Evolutionary conservation across 2,113 vertebrate species (phyloP), one percentile per base, ranked within the genome.

Genomic region (Protomyctophum bolini): DNA sequence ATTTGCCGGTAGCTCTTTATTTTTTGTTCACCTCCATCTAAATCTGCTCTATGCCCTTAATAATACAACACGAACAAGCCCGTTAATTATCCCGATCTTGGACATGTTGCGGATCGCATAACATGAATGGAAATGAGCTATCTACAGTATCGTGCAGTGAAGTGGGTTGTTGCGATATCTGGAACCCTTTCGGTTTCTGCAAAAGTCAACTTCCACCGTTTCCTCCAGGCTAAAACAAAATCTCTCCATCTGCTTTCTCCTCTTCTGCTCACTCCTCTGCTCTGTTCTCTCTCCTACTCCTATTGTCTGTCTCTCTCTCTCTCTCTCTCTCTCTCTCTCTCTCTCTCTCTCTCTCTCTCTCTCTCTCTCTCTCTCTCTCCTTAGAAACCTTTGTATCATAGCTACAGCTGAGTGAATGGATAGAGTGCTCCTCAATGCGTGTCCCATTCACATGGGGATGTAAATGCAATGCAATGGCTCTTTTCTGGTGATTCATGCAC

Each of bases 1-100:
- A 6, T 77, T 74, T 67, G 82, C 81, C 73, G 8, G 51, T 74
- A 67, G 82, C 73, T 14, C 60, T 75, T 29, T n/a, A 50, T 46
- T 8, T 66, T 15, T 63, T n/a, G 0, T 45, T 45, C 28, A 8
- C 45, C 12, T 11, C 8, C 50, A 6, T 9, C 8, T 10, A 1
- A 7, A 11, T 14, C 60, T 62, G 9, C 14, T 8, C 56, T 28
- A 10, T 11, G 10, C 51, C 51, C 51, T 11, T 10, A 6, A 6
- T 21, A 21, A 54, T 54, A 12, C 8, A 54, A 12, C 5, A 4
- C 12, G n/a, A 12, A 21, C 21, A 12, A n/a, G 8, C 33, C 33
- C 4, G 4, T 41, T 41, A 1, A 41, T 41, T 41, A 41, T 54
- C 51, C n/a, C 51, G 2, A 12, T 54, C 51, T 54, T 6, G 12